Conservation (phyloP, 2,888 invertebrate genomes). For the Antheraea yamamai region DNA sequence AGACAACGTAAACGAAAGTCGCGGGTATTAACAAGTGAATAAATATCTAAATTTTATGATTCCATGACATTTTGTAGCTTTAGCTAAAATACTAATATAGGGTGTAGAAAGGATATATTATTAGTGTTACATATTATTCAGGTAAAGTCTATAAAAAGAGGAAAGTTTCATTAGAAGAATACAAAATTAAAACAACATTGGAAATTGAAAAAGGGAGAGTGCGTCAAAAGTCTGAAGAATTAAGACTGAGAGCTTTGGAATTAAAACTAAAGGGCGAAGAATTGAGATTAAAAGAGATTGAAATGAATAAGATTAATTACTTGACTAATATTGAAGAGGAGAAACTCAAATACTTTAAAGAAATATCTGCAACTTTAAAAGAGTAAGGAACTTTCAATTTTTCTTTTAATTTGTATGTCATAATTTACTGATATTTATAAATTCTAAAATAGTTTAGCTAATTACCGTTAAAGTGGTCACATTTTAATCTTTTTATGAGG, state of each 20-base stretch:
- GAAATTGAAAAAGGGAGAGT: constrained; percentile 46
- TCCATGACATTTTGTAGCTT: too few relatives aligned
- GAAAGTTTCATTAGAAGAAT: constrained; percentile 42
- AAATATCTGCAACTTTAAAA: constrained; percentile 48
- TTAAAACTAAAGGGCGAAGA: constrained; percentile 53
- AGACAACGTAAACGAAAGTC: too few relatives aligned
- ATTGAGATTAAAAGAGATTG: constrained; percentile 48
- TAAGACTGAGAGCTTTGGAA: constrained; percentile 49
- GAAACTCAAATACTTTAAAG: constrained; percentile 51
- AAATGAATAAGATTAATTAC: constrained; percentile 54
- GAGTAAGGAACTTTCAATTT: constrained; percentile 38
- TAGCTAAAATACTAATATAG: not conserved
- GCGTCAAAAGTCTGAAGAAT: constrained; percentile 48
- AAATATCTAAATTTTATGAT: too few relatives aligned
- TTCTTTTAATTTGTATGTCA: not conserved
- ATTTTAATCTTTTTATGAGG: not conserved
- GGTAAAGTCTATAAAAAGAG: constrained; percentile 32
- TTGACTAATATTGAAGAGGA: constrained; percentile 52
- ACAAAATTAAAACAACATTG: constrained; percentile 42
- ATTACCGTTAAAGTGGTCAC: not conserved
- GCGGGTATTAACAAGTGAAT: too few relatives aligned
- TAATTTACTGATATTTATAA: not conserved
- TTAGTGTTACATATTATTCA: constrained; percentile 14
- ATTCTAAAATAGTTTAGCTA: not conserved
- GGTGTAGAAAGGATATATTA: not conserved